These are phyloP conservation scores for Peromyscus eremicus DNA, from an alignment of 2,797 vertebrate genomes.

Conservation along the genomic window DNA sequence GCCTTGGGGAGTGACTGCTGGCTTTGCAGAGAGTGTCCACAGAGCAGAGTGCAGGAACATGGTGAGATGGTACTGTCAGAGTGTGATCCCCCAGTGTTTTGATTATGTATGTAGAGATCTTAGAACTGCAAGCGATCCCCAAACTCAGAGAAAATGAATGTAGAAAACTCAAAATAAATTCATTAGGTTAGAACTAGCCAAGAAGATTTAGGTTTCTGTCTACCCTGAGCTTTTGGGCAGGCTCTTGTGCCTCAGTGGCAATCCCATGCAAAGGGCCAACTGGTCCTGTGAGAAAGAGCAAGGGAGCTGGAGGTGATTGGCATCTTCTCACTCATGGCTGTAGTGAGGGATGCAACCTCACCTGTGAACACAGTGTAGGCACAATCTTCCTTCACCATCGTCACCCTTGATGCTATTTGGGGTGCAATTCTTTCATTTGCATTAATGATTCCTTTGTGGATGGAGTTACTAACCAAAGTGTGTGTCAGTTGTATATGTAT, in stretches of 20 bases:
- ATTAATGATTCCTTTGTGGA: not conserved
- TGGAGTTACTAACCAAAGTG: not conserved
- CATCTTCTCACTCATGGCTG: not conserved
- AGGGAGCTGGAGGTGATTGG: not conserved
- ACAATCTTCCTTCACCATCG: rapidly evolving
- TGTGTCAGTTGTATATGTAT: not conserved
- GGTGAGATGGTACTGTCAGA: not conserved
- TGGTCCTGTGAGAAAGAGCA: rapidly evolving
- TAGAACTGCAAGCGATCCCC: not conserved
- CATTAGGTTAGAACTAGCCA: not conserved
- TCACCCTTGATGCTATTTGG: not conserved
- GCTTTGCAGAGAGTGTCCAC: not conserved
- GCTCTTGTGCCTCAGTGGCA: not conserved
- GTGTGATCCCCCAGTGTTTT: not conserved
- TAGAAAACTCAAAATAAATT: not conserved
- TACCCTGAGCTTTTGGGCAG: too few relatives aligned
- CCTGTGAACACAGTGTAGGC: rapidly evolving
- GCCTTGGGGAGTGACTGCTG: not conserved
- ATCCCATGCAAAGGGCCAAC: rapidly evolving
- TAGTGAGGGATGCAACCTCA: rapidly evolving
- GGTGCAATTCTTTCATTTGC: not conserved
- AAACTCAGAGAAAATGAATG: not conserved
- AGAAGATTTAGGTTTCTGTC: not conserved
- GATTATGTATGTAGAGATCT: not conserved
- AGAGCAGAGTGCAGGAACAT: rapidly evolving